phyloP scores from a whole-genome alignment of 1,140 invertebrate species.

The Apolygus lucorum region DNA sequence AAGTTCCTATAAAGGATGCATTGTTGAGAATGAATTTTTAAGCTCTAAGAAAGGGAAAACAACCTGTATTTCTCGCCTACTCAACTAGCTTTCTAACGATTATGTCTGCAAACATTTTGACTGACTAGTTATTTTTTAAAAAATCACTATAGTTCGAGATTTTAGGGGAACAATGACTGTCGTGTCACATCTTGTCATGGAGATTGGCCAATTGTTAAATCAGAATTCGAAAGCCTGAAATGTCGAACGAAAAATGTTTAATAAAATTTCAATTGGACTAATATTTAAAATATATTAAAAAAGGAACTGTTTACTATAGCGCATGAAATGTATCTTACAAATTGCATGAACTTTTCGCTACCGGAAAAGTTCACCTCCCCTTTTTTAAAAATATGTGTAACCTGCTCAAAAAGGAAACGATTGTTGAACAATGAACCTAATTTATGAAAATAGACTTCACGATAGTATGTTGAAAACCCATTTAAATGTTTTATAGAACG shows the following conservation, averaged over 20 bases:
- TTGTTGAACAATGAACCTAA: neutral
- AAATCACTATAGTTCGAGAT: too few relatives aligned
- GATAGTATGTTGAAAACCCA: too few relatives aligned
- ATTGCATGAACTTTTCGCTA: neutral
- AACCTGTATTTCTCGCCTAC: neutral
- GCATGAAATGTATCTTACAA: neutral
- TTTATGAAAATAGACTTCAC: neutral
- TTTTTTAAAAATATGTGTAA: neutral
- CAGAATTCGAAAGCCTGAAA: too few relatives aligned
- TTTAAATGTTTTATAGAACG: too few relatives aligned
- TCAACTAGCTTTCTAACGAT: neutral
- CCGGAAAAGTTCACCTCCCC: neutral
- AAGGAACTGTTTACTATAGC: neutral
- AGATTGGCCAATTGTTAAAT: too few relatives aligned
- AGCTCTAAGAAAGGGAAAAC: too few relatives aligned
- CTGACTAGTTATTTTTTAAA: too few relatives aligned
- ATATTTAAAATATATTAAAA: neutral
- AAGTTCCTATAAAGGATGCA: neutral
- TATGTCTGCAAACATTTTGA: neutral
- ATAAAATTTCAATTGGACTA: neutral
- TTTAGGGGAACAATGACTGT: too few relatives aligned
- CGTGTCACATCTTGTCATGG: too few relatives aligned
- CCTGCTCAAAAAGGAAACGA: neutral
- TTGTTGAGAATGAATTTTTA: neutral
- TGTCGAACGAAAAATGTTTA: too few relatives aligned